Evolutionary conservation across 1,140 invertebrate genomes (phyloP), one percentile per base, ranked within the genome.

Genomic region (Ips typographus): DNA sequence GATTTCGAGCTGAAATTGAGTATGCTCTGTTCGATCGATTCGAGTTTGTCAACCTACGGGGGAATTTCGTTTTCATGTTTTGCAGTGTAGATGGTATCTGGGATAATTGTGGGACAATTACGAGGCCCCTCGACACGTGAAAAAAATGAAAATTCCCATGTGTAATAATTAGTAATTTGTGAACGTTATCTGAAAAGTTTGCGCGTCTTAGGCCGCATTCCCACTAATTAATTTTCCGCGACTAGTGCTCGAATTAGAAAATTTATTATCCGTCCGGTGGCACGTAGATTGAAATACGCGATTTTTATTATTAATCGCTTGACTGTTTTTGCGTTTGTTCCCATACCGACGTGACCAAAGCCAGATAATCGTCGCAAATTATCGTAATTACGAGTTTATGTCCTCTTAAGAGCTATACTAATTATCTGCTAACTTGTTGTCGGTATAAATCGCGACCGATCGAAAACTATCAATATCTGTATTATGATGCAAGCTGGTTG

Each of bases 281-380:
- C 44, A 49, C 6, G 44, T 49, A 49, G 44, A 49, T 49, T 49
- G 44, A 49, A 49, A 8, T 22, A 22, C 44, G 22, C 44, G 6
- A 55, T 38, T 55, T 55, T 55, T 55, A 55, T 55, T 55, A 55
- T 55, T 55, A 55, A 55, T 55, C 37, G 52, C 52, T 38, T 5
- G 8, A n/a, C 37, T 47, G n/a, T 55, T 55, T 55, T 55, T 37
- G 52, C 52, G 37, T 55, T 55, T 36, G 8, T 55, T 55, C 52
- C 52, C 52, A 38, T 38, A 55, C 44, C 44, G 8, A 55, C 37
- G 37, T 7, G 52, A 22, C 8, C 52, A 55, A n/a, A 55, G 52
- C 8, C 37, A 55, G 37, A 55, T 55, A 55, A 38, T 36, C 5
- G 52, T 36, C 37, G 37, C 52, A 55, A 55, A 55, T 55, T 55